Evolutionary conservation across 2,888 invertebrate genomes (phyloP).

Genomic region (Netelia inedita): DNA sequence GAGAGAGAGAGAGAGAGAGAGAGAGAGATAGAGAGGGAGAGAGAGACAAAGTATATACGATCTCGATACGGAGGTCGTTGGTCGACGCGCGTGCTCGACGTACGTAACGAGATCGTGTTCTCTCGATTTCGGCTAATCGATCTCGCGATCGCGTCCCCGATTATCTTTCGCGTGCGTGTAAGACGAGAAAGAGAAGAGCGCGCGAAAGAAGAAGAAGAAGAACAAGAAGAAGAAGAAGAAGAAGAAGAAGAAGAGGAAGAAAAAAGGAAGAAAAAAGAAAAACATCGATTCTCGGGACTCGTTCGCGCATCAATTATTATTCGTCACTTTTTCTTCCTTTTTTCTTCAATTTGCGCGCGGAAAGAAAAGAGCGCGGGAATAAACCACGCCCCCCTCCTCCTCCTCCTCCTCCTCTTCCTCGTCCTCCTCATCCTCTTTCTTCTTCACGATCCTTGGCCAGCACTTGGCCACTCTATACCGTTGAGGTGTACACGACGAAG

Average conservation of each 20-base stretch:
- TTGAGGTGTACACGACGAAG: slow-evolving; percentile 10
- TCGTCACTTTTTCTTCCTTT: slow-evolving; percentile 35
- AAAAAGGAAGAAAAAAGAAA: slow-evolving; percentile 14
- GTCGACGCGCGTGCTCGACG: slow-evolving; percentile 55
- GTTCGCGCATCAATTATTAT: slow-evolving; percentile 43
- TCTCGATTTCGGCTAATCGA: slow-evolving; percentile 64
- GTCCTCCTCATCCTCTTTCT: not conserved
- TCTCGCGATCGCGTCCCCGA: slow-evolving; percentile 53
- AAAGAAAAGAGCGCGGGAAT: not conserved
- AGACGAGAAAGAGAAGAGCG: not conserved
- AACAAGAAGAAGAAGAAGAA: slow-evolving; percentile 5
- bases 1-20: not conserved
- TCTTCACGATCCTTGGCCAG: not conserved
- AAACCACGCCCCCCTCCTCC: slow-evolving; percentile 4
- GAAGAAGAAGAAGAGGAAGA: slow-evolving; percentile 6
- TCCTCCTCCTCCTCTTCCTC: not conserved
- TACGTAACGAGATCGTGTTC: slow-evolving; percentile 59
- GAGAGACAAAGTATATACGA: not conserved
- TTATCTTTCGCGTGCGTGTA: slow-evolving; percentile 34
- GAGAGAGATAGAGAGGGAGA: too few species aligned
- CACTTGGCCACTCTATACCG: not conserved
- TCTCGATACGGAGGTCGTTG: slow-evolving; percentile 42
- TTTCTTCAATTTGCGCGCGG: not conserved
- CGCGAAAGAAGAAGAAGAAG: not conserved
- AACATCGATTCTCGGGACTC: slow-evolving; percentile 49